These are phyloP conservation scores for Mormyrus iriodes DNA, from an alignment of 2,113 vertebrate genomes.

Conservation along the genomic window DNA sequence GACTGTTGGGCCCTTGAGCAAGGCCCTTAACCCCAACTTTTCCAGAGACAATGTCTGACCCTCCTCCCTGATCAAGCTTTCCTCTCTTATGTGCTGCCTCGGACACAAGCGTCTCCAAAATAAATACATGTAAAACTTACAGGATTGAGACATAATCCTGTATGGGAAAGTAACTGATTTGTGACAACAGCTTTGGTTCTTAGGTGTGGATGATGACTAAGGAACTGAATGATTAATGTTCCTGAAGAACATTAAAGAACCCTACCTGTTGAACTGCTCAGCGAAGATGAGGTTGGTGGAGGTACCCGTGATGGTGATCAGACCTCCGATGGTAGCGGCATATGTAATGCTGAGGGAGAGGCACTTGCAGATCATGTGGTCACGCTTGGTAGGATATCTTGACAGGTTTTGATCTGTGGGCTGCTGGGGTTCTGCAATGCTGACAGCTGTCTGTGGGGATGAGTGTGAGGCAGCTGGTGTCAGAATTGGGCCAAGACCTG, in stretches of 20 bases:
- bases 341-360: constrained; percentile 92
- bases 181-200: no score
- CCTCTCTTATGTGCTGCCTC: background rate
- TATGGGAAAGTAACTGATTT: no score
- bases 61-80: background rate
- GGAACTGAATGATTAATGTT: no score
- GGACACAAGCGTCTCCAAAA: no score
- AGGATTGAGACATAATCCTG: no score
- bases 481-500: background rate
- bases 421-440: constrained; percentile 54
- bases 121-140: no score
- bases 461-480: background rate
- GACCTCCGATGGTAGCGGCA: constrained; percentile 87
- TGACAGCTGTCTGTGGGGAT: constrained; percentile 60
- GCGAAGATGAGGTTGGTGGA: constrained; percentile 97
- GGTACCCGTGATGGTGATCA: constrained; percentile 94
- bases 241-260: no score
- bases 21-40: background rate
- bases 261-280: constrained; percentile 95
- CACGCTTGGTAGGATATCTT: constrained; percentile 79
- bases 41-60: background rate
- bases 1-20: background rate
- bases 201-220: no score
- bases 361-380: constrained; percentile 96
- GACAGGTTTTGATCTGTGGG: constrained; percentile 57